These are phyloP conservation scores for Ailurus styani DNA, from an alignment of 2,113 vertebrate species.

Conservation along the genomic window DNA sequence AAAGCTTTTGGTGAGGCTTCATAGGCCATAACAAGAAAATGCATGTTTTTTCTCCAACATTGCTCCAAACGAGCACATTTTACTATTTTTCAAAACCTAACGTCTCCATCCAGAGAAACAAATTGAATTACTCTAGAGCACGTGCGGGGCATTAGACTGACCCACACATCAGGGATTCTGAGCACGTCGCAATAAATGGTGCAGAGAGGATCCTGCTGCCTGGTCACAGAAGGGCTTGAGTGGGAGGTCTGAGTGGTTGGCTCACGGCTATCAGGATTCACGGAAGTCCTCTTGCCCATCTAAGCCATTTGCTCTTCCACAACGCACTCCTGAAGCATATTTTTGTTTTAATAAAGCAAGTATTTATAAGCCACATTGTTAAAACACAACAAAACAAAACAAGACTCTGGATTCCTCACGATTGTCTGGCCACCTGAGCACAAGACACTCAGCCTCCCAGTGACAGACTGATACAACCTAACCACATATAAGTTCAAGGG, in stretches of 20 bases:
- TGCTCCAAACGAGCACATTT: slow-evolving; percentile 40
- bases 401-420: background rate
- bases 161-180: background rate
- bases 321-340: background rate
- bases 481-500: background rate
- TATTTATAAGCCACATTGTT: slow-evolving; percentile 7
- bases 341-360: slow-evolving; percentile 38
- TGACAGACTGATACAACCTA: background rate
- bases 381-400: background rate
- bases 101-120: slow-evolving; percentile 36
- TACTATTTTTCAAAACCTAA: slow-evolving; percentile 52
- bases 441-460: background rate
- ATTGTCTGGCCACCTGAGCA: background rate
- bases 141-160: background rate
- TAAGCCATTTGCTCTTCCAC: background rate
- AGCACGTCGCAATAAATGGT: background rate
- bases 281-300: background rate
- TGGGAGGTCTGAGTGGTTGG: background rate
- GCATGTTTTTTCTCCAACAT: slow-evolving; percentile 10
- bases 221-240: background rate
- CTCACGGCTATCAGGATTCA: background rate
- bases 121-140: background rate
- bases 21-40: slow-evolving; percentile 38
- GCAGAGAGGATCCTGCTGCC: background rate
- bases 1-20: slow-evolving; percentile 28